phyloP scores from a whole-genome alignment of 2,113 vertebrate species.

The Semicossyphus pulcher region DNA sequence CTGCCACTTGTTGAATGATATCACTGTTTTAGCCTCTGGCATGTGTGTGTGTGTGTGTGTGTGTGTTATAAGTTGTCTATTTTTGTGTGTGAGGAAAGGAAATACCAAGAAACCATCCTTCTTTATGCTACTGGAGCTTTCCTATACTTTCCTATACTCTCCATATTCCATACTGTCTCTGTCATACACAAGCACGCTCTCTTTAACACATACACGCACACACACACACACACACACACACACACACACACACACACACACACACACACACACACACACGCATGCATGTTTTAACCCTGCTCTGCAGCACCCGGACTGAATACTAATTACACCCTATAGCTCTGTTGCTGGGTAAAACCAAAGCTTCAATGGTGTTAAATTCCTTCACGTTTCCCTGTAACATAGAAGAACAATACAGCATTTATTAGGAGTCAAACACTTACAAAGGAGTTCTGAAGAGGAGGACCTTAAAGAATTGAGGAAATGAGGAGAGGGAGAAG shows the following conservation, averaged over 20 bases:
- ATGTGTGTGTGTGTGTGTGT: constrained; percentile 11
- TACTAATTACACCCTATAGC: constrained; percentile 65
- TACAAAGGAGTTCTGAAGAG: constrained; percentile 16
- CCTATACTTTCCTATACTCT: background rate
- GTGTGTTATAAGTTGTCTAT: background rate
- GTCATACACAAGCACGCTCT: background rate
- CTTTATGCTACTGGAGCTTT: background rate
- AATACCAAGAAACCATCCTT: background rate
- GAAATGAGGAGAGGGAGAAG: background rate
- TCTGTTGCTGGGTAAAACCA: constrained; percentile 55
- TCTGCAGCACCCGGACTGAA: constrained; percentile 19
- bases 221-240: background rate
- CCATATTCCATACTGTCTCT: background rate
- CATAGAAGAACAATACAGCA: constrained; percentile 52
- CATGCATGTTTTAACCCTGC: background rate
- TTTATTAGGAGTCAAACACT: constrained; percentile 40
- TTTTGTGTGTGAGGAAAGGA: constrained; percentile 1
- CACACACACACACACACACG: background rate
- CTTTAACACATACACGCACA: background rate
- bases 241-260: background rate
- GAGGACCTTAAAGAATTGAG: constrained; percentile 1
- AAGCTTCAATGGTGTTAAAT: constrained; percentile 37
- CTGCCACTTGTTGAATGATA: constrained; percentile 51
- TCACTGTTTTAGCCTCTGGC: constrained; percentile 45
- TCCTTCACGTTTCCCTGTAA: constrained; percentile 49